These are phyloP conservation scores for Meloidogyne floridensis DNA, from an alignment of 1,140 invertebrate species.

Conservation along the genomic window DNA sequence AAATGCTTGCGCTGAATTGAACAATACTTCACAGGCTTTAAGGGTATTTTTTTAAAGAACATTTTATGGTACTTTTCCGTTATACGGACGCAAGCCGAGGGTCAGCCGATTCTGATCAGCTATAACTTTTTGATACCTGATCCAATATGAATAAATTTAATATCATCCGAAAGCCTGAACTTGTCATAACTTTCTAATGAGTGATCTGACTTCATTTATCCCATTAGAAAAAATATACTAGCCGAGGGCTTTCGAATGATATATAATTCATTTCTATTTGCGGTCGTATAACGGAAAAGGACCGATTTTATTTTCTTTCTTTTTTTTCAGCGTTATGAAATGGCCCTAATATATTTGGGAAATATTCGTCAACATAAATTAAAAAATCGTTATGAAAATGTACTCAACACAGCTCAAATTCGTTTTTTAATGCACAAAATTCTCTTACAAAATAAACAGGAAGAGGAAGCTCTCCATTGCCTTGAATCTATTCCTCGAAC, in stretches of 20 bases:
- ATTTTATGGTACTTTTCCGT: neutral
- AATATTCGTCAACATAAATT: conserved; percentile 13
- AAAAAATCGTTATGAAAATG: conserved; percentile 29
- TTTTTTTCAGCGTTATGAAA: conserved; percentile 20
- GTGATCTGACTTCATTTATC: too few species aligned
- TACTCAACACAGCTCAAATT: conserved; percentile 25
- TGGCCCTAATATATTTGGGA: conserved; percentile 17
- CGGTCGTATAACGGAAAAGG: too few species aligned
- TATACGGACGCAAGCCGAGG: too few species aligned
- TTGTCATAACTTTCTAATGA: too few species aligned
- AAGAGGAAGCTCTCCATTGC: conserved; percentile 29
- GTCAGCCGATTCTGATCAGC: too few species aligned
- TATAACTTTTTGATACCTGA: too few species aligned
- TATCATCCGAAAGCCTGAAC: too few species aligned
- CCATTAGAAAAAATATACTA: too few species aligned
- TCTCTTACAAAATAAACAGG: conserved; percentile 14
- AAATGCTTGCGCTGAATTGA: conserved; percentile 4
- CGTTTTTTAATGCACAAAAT: conserved; percentile 22
- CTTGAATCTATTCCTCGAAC: conserved; percentile 20
- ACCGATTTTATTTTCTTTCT: neutral
- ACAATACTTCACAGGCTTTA: conserved; percentile 14
- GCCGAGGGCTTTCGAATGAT: too few species aligned
- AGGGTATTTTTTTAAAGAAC: neutral
- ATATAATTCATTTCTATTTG: too few species aligned
- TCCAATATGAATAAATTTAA: too few species aligned